phyloP scores from a whole-genome alignment of 2,113 vertebrate genomes.

The Platycercus adscitus region DNA sequence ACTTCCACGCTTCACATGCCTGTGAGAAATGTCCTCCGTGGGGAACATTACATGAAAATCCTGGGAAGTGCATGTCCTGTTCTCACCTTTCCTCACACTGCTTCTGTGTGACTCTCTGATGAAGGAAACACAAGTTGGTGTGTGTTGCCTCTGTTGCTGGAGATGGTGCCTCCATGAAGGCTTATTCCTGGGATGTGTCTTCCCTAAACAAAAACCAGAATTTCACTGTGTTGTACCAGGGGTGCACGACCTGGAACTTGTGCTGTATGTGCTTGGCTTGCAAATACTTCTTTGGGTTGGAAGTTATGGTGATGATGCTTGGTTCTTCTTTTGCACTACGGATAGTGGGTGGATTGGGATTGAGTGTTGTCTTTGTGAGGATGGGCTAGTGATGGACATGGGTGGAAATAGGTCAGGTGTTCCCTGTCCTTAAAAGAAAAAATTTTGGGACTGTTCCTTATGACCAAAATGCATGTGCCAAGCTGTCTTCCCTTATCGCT shows the following conservation, averaged over 20 bases:
- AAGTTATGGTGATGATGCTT: neutral
- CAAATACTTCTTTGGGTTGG: neutral
- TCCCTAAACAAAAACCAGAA: rapidly evolving
- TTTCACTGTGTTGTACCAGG: rapidly evolving
- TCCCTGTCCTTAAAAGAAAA: neutral
- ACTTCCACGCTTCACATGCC: rapidly evolving
- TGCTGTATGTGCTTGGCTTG: neutral
- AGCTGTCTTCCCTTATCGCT: neutral
- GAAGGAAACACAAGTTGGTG: rapidly evolving
- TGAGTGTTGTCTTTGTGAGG: neutral
- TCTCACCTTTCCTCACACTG: rapidly evolving
- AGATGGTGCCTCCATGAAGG: neutral
- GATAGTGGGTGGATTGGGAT: neutral
- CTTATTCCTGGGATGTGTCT: neutral
- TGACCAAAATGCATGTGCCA: rapidly evolving
- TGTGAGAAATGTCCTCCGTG: neutral
- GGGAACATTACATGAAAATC: rapidly evolving
- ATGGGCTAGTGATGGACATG: rapidly evolving
- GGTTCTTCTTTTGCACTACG: rapidly evolving
- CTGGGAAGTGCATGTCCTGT: rapidly evolving
- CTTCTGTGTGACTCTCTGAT: rapidly evolving
- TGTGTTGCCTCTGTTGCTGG: neutral
- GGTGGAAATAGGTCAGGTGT: neutral
- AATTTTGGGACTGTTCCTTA: neutral
- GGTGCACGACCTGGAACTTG: rapidly evolving